phyloP scores from a whole-genome alignment of 2,888 invertebrate species.

The Drosophila setosimentum region DNA sequence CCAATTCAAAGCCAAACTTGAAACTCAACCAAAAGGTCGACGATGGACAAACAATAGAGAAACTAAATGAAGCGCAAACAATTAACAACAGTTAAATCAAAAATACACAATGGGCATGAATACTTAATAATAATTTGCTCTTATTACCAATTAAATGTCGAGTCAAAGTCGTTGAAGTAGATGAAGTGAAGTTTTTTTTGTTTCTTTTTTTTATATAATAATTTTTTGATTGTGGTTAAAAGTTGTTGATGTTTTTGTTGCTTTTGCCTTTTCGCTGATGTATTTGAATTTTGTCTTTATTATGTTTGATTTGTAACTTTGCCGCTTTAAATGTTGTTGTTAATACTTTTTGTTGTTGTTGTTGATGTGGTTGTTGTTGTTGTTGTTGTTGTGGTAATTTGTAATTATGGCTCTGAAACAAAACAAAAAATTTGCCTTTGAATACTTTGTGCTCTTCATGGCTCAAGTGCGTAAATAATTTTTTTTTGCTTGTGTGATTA shows the following conservation, averaged over 20 bases:
- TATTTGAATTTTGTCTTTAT: conserved; percentile 40
- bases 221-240: conserved; percentile 28
- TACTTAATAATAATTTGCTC: conserved; percentile 75
- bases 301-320: conserved; percentile 29
- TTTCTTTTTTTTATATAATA: conserved; percentile 25
- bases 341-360: conserved; percentile 36
- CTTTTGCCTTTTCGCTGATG: conserved; percentile 36
- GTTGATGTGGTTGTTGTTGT: conserved; percentile 10
- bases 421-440: conserved; percentile 61
- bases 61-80: conserved; percentile 62
- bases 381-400: conserved; percentile 52
- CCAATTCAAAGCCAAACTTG: conserved; percentile 76
- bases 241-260: conserved; percentile 34
- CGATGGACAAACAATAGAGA: conserved; percentile 42
- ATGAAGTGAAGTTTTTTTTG: conserved; percentile 52
- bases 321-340: conserved; percentile 43
- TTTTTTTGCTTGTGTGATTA: conserved; percentile 7
- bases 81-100: conserved; percentile 62
- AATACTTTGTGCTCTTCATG: conserved; percentile 58
- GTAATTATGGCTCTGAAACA: conserved; percentile 74
- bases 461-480: conserved; percentile 51
- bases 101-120: conserved; percentile 74
- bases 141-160: conserved; percentile 80
- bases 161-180: conserved; percentile 77
- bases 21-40: conserved; percentile 51